Evolutionary conservation across 2,888 invertebrate genomes (phyloP).

Genomic region (Nephrotoma flavescens): DNA sequence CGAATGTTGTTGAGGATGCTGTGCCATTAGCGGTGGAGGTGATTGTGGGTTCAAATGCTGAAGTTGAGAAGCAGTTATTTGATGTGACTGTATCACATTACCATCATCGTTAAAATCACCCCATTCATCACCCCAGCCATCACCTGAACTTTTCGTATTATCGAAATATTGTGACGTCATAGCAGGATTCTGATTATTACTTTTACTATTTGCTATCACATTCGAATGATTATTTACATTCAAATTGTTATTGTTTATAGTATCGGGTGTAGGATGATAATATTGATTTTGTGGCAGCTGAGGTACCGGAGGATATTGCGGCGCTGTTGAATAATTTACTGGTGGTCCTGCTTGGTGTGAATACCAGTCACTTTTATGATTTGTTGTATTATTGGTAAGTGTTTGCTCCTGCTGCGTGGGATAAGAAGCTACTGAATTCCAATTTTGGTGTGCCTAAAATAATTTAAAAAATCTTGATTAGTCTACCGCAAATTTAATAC

Average conservation of each 20-base stretch:
- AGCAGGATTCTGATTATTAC: neutral
- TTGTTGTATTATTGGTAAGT: neutral
- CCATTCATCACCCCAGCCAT: slow-evolving; percentile 9
- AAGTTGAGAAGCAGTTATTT: neutral
- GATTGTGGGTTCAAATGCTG: neutral
- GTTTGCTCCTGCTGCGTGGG: neutral
- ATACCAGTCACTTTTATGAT: neutral
- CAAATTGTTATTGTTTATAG: neutral
- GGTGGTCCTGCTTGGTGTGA: neutral
- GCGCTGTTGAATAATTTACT: neutral
- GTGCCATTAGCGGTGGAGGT: neutral
- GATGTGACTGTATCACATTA: slow-evolving; percentile 5
- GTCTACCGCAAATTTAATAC: neutral
- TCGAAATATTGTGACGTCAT: slow-evolving; percentile 10
- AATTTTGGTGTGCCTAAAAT: neutral
- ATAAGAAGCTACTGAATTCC: neutral
- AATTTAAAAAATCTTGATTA: neutral
- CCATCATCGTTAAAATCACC: slow-evolving; percentile 8
- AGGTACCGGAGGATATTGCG: neutral
- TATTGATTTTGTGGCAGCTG: neutral
- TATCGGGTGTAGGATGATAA: neutral
- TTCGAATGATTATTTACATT: neutral
- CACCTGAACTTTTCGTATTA: neutral
- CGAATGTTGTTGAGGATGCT: neutral
- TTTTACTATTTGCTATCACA: neutral